phyloP scores from a whole-genome alignment of 2,888 invertebrate genomes.

The Nephrotoma flavescens region DNA sequence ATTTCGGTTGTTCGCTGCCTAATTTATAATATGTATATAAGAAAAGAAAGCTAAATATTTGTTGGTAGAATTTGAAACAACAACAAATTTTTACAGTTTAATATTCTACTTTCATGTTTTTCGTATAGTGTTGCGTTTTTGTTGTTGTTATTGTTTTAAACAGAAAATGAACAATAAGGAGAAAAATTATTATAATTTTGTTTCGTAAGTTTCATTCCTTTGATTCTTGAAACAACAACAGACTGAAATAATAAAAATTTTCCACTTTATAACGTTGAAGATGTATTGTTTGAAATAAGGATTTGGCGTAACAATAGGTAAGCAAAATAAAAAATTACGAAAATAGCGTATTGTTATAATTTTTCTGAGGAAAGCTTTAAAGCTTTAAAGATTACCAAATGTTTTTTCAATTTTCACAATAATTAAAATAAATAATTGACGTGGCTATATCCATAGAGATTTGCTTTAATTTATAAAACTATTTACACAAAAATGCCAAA shows the following conservation, averaged over 20 bases:
- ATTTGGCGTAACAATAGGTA: background rate
- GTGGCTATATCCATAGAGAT: too few species aligned
- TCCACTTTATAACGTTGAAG: background rate
- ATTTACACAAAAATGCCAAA: background rate
- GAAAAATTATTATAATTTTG: background rate
- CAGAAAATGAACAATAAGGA: background rate
- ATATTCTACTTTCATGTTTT: background rate
- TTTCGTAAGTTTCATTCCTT: background rate
- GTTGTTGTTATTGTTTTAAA: background rate
- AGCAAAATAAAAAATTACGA: too few species aligned
- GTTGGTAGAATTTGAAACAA: background rate
- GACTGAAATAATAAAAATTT: background rate
- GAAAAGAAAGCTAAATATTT: background rate
- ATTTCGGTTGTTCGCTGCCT: background rate
- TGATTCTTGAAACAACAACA: background rate
- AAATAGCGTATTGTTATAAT: too few species aligned
- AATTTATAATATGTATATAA: background rate
- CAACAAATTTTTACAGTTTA: background rate
- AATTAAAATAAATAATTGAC: too few species aligned
- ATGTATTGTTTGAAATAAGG: background rate
- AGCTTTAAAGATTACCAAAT: too few species aligned
- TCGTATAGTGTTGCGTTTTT: background rate
- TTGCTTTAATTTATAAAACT: too few species aligned
- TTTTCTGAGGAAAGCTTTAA: too few species aligned
- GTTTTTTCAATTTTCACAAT: too few species aligned